Conservation (phyloP, 1,140 invertebrate genomes). For the Drosophila quadrilineata region DNA sequence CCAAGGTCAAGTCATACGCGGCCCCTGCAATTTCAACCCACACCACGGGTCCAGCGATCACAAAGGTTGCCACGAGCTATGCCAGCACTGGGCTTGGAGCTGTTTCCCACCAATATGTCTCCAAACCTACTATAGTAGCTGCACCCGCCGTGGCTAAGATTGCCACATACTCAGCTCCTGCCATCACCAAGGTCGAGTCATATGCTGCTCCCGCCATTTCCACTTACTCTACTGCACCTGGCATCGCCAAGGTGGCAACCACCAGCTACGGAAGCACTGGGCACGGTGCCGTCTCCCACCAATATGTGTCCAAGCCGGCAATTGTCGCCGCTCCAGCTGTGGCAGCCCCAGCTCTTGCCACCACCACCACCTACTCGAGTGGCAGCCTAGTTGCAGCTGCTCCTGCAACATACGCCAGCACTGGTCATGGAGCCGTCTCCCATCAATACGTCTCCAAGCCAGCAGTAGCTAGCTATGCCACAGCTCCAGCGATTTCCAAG, state of each 20-base stretch:
- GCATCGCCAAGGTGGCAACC: slow-evolving; percentile 35
- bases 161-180: slow-evolving; percentile 26
- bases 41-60: slow-evolving; percentile 25
- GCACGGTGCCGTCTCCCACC: slow-evolving; percentile 56
- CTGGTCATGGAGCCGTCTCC: slow-evolving; percentile 43
- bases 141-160: slow-evolving; percentile 24
- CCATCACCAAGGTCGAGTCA: slow-evolving; percentile 34
- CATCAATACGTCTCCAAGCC: slow-evolving; percentile 67
- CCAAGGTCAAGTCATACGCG: slow-evolving; percentile 35
- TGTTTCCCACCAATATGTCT: slow-evolving; percentile 58
- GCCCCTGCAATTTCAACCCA: slow-evolving; percentile 37
- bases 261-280: slow-evolving; percentile 30
- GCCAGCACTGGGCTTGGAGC: slow-evolving; percentile 34
- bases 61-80: slow-evolving; percentile 37
- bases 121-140: slow-evolving; percentile 44
- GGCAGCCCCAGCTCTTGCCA: background rate
- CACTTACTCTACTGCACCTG: slow-evolving; percentile 24
- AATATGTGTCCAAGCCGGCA: slow-evolving; percentile 48
- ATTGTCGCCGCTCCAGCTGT: slow-evolving; percentile 10
- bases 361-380: background rate
- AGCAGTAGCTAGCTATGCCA: slow-evolving; percentile 24
- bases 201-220: slow-evolving; percentile 41
- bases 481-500: slow-evolving; percentile 43
- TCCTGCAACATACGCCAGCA: background rate
- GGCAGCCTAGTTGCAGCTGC: no score